These are phyloP conservation scores for Myiotriccus ornatus DNA, from an alignment of 2,797 vertebrate species.

Conservation along the genomic window DNA sequence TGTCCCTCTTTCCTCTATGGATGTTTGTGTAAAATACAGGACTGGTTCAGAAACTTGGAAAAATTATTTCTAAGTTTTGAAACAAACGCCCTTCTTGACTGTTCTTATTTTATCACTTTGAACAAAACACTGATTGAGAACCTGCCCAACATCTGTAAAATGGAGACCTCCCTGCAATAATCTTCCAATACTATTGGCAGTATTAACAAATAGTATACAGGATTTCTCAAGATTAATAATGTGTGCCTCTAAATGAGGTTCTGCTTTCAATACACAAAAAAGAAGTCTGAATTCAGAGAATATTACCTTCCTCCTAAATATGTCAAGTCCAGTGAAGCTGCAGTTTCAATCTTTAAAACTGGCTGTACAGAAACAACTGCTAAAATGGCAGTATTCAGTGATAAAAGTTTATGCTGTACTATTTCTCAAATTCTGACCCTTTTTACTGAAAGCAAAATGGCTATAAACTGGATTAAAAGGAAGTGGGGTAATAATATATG, in stretches of 20 bases:
- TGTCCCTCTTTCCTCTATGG: neutral
- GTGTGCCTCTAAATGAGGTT: neutral
- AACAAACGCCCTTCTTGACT: neutral
- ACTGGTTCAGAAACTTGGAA: neutral
- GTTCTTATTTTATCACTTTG: neutral
- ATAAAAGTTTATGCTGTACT: neutral
- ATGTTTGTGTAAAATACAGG: neutral
- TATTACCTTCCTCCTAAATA: neutral
- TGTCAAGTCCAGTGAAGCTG: neutral
- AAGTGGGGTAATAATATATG: neutral
- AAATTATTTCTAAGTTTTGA: neutral
- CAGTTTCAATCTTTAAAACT: constrained; percentile 9
- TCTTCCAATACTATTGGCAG: neutral
- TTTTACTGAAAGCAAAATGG: neutral
- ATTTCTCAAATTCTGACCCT: neutral
- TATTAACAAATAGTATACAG: neutral
- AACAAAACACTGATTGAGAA: neutral
- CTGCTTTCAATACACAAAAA: neutral
- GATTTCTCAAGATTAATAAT: neutral
- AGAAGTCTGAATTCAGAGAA: neutral
- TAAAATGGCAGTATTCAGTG: neutral
- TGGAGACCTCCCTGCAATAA: neutral
- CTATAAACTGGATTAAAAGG: neutral
- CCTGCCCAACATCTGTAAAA: neutral
- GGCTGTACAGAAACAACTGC: neutral